Evolutionary conservation across 2,888 invertebrate species (phyloP), one percentile per base, ranked within the genome.

Genomic region (Mythimna pallens): DNA sequence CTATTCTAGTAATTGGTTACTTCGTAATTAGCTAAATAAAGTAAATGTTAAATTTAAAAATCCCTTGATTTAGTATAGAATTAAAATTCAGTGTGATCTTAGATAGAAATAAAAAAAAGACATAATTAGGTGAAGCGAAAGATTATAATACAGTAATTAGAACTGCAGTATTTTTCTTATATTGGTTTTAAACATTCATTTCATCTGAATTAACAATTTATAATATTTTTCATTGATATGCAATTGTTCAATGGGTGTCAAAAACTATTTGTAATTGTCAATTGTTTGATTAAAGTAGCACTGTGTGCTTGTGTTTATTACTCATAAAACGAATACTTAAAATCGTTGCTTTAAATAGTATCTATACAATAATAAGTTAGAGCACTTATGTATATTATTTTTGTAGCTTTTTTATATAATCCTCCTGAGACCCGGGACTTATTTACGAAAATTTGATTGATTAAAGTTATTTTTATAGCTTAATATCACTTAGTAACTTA

Each of bases 71-170:
- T 65, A 65, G 63, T 52, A 62, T 69, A 80, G 59, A 17, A 30
- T 62, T 80, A 64, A 65, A 85, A 82, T 73, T 40, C 74, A 77
- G 70, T 88, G 86, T 88, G 88, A 87, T 85, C 73, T 85, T 87
- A 86, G 83, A 83, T 86, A 86, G 78, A 81, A 73, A 70, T 59
- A 67, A 80, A 47, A 73, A 54, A 78, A 81, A 82, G 68, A 76
- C 67, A 22, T 75, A 70, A 65, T 65, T 43, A 71, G 25, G 62
- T 25, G 22, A 70, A 69, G 65, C 80, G 73, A 75, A 69, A 82
- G 73, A 82, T 82, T 65, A 71, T 58, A 47, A 59, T n/a, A 22
- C 14, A 47, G 6, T 25, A 54, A 9, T 50, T 52, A 47, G n/a
- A 25, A 57, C 20, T 52, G 40, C 7, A n/a, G 61, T 36, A 8